These are phyloP conservation scores for Cettia cetti DNA, from an alignment of 2,113 vertebrate species.

Conservation along the genomic window DNA sequence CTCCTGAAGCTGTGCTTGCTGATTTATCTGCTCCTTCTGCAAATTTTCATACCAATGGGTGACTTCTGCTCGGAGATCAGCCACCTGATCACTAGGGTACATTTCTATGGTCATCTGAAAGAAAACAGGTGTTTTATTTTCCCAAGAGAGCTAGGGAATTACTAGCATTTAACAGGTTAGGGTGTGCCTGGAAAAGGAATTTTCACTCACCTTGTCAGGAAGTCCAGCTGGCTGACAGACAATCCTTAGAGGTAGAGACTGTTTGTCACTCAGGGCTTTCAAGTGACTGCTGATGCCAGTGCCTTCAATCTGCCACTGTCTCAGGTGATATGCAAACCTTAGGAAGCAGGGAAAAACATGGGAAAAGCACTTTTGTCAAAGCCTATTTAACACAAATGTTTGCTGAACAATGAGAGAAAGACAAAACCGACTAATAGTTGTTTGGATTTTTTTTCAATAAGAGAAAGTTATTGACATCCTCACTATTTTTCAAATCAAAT, in stretches of 20 bases:
- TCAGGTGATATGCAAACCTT: slow-evolving; percentile 97
- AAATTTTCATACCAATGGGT: slow-evolving; percentile 99
- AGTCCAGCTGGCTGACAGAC: slow-evolving; percentile 97
- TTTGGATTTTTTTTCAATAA: neutral
- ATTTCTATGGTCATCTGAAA: slow-evolving; percentile 99
- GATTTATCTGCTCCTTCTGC: slow-evolving; percentile 98
- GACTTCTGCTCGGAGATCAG: slow-evolving; percentile 95
- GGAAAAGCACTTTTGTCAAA: neutral
- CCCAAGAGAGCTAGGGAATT: neutral
- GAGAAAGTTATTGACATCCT: neutral
- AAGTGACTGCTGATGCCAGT: slow-evolving; percentile 98
- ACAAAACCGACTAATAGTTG: neutral
- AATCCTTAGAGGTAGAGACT: slow-evolving; percentile 93
- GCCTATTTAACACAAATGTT: neutral
- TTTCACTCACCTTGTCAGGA: slow-evolving; percentile 87
- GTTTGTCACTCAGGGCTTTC: slow-evolving; percentile 97
- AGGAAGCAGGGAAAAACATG: neutral
- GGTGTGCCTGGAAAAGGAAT: neutral
- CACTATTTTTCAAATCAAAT: neutral
- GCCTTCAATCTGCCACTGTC: slow-evolving; percentile 99
- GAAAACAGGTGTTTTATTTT: neutral
- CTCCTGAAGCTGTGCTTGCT: slow-evolving; percentile 98
- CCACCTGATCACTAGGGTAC: slow-evolving; percentile 98
- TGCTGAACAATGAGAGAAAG: neutral
- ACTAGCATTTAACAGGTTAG: neutral